Base-by-base conservation (phyloP, 92 coral and sea anemone genomes). In the Montipora capitata region DNA sequence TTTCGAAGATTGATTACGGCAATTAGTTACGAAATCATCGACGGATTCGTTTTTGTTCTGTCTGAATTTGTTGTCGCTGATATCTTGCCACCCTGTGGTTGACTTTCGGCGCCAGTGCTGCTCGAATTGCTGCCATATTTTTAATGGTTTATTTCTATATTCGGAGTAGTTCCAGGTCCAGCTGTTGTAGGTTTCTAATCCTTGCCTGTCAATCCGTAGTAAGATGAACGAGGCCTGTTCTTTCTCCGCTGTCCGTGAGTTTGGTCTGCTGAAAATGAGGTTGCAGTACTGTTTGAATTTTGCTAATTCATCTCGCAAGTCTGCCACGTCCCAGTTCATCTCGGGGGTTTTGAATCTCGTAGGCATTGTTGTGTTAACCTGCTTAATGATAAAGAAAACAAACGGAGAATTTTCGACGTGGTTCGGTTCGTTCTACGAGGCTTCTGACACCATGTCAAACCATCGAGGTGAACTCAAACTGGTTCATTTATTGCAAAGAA, bases 1-100 rank as follows among this genome's bases (percentile, higher is more conserved):
- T 77, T 83, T 92, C n/a, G 78, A 59, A 20, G 94, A 92, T 57
- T 91, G 97, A 59, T 92, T 89, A 39, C 87, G 78, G 79, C 95
- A 91, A 48, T 86, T 18, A 13, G 89, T 80, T 76, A 91, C 41
- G 75, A 85, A 94, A 66, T 85, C 88, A 45, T 91, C 94, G 18
- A 80, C 61, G 45, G 48, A 74, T 58, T 94, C 87, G 27, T 88
- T 69, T 38, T 52, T 40, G 8, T 52, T 71, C 76, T 94, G 97
- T 41, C 67, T 73, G 12, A 91, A 20, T 27, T 52, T 94, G 92
- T 61, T 89, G 84, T 10, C 86, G 84, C 77, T 94, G 90, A 62
- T 35, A 91, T 70, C 93, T 73, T 17, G 93, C 89, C 38, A 88
- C 44, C 44, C 91, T 69, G 44, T 88, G 81, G 74, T 89, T 91